Conservation (phyloP, 2,888 invertebrate species). For the Pammene fasciana region DNA sequence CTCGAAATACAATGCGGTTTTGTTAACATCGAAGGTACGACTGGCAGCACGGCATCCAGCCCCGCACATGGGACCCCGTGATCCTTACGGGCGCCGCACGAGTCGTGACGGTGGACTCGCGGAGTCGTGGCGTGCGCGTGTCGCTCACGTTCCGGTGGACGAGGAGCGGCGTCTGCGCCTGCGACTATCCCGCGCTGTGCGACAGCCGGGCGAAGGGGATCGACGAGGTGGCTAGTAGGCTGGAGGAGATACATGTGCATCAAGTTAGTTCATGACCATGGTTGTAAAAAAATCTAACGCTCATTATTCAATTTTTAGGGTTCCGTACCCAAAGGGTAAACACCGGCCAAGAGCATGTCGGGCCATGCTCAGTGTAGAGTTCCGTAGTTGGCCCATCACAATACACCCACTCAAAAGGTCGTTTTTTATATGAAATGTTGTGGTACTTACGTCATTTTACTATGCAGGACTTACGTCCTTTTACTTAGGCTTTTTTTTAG, state of each 20-base stretch:
- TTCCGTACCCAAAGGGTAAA: too few species aligned
- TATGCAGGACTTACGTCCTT: too few species aligned
- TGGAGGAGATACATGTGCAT: slow-evolving; percentile 91
- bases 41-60: slow-evolving; percentile 95
- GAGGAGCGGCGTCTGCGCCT: slow-evolving; percentile 68
- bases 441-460: too few species aligned
- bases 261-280: slow-evolving; percentile 82
- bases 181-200: slow-evolving; percentile 86
- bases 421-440: too few species aligned
- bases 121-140: slow-evolving; percentile 77
- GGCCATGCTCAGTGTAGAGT: too few species aligned
- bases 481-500: too few species aligned
- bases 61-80: slow-evolving; percentile 89
- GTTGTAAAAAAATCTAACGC: too few species aligned
- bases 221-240: slow-evolving; percentile 80
- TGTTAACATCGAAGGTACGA: slow-evolving; percentile 87
- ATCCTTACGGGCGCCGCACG: slow-evolving; percentile 51
- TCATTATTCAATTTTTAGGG: too few species aligned
- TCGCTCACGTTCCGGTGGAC: slow-evolving; percentile 94
- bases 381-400: too few species aligned
- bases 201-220: slow-evolving; percentile 76
- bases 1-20: too few species aligned
- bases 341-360: too few species aligned
- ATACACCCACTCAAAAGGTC: too few species aligned
- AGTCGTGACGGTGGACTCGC: slow-evolving; percentile 62